Percentiles rank a stretch among this genome's conserved stretches.
These are phyloP conservation scores for Odontomachus brunneus DNA, from an alignment of 1,140 invertebrate species.

Conservation along the genomic window DNA sequence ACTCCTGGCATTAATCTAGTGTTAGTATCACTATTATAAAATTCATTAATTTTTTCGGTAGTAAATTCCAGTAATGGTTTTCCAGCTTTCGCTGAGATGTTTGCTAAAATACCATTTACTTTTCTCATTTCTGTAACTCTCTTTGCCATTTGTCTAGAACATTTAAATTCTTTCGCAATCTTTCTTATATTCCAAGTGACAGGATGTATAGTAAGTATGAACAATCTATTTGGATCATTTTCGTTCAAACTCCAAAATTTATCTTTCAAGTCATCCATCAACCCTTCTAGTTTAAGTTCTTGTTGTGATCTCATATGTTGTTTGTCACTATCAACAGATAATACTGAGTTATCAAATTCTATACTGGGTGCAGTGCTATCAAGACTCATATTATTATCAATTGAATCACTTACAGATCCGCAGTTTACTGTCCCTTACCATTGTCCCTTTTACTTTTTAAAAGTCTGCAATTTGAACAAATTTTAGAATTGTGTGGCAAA, in stretches of 20 bases:
- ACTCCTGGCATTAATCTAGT: slow-evolving; percentile 21
- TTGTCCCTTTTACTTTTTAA: not conserved
- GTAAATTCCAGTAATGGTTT: not conserved
- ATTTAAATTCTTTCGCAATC: not conserved
- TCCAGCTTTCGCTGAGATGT: not conserved
- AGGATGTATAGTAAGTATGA: not conserved
- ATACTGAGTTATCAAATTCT: too few species aligned
- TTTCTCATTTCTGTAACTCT: not conserved
- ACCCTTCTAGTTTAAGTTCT: not conserved
- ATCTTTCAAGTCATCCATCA: not conserved
- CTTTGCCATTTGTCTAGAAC: not conserved
- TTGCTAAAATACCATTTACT: not conserved
- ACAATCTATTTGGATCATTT: too few species aligned
- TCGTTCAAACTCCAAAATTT: not conserved
- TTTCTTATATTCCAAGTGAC: not conserved
- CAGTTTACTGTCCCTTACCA: not conserved
- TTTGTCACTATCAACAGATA: too few species aligned
- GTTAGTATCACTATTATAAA: slow-evolving; percentile 1
- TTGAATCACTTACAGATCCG: not conserved
- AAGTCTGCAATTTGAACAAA: not conserved
- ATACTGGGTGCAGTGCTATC: not conserved
- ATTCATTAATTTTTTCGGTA: not conserved
- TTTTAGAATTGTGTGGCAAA: too few species aligned
- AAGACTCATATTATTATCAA: not conserved
- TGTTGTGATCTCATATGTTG: not conserved